Base-by-base conservation (phyloP, 2,113 vertebrate species). In the Leptobrachium ailaonicum region DNA sequence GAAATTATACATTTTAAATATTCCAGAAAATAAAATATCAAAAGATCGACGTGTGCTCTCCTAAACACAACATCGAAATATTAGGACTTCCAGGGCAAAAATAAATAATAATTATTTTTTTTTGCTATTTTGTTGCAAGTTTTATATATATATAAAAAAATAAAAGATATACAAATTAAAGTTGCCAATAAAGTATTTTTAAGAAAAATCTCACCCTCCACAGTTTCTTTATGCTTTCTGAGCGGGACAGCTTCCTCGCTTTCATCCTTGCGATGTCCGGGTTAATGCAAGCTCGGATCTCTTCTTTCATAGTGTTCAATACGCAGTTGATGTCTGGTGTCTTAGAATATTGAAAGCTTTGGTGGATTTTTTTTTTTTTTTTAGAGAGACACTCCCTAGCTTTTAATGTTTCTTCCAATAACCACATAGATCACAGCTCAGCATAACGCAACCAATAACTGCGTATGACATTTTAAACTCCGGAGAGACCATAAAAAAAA, bases 201-300 rank as follows among this genome's bases (percentile, higher is more conserved):
- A 47, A 58, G 40, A 6, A 44, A 7, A 13, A 72, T 95, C 95
- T 98, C 90, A 99, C 97, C 96, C 87, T 95, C 92, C 93, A 96
- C 45, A 95, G 82, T 78, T 88, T 94, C 88, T 94, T 97, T 13
- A 96, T 88, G n/a, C 88, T 95, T 88, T 92, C 92, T 85, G 93
- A 90, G 83, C 91, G 87, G 71, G 95, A 95, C 73, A 90, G 85
- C 73, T 93, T 94, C 84, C 93, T 89, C 3, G 87, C 71, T 0
- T 76, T 70, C 60, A 76, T 87, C 75, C 69, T 14, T 10, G 8
- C 62, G 62, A n/a, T 41, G 42, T 14, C 42, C 47, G 5, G 10
- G 43, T n/a, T 13, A 32, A 32, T 32, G 20, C 20, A 32, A 32
- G 20, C 20, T 32, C 40, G 41, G 56, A 41, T 66, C 6, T 14